Conservation (phyloP, 2,888 invertebrate genomes). For the Ephialtes manifestator region DNA sequence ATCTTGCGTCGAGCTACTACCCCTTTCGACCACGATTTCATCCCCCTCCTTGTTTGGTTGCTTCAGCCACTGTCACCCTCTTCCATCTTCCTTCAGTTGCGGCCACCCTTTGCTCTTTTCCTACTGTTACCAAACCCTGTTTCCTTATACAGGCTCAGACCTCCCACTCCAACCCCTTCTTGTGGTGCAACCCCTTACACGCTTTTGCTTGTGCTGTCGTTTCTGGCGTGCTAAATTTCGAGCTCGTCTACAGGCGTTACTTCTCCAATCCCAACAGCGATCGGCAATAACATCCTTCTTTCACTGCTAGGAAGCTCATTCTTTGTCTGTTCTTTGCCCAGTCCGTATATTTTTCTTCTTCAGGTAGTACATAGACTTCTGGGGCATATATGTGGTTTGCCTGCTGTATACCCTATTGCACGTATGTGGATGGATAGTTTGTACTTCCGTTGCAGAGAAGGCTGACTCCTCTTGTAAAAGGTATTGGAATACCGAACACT, state of each 20-base stretch:
- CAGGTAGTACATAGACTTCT: neutral
- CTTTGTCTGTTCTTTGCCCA: neutral
- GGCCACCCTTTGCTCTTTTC: slow-evolving; percentile 36
- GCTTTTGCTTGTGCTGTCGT: neutral
- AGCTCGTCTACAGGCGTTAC: slow-evolving; percentile 1
- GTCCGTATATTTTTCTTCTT: neutral
- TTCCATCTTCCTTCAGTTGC: slow-evolving; percentile 32
- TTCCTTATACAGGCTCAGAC: neutral
- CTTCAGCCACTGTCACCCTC: slow-evolving; percentile 31
- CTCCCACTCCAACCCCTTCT: neutral
- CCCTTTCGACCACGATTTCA: slow-evolving; percentile 45
- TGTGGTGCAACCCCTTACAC: neutral
- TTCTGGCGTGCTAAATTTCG: slow-evolving; percentile 14
- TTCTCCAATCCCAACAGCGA: slow-evolving; percentile 23
- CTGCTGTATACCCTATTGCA: neutral
- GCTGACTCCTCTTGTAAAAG: neutral
- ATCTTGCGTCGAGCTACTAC: slow-evolving; percentile 20
- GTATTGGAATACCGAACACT: neutral
- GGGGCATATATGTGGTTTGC: neutral
- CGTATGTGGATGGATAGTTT: slow-evolving; percentile 10
- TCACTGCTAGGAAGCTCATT: neutral
- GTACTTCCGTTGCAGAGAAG: neutral
- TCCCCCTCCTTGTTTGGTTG: slow-evolving; percentile 37
- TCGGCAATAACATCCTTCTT: slow-evolving; percentile 27
- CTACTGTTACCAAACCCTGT: slow-evolving; percentile 15